phyloP scores from a whole-genome alignment of 2,888 invertebrate species.

The Agrochola litura region DNA sequence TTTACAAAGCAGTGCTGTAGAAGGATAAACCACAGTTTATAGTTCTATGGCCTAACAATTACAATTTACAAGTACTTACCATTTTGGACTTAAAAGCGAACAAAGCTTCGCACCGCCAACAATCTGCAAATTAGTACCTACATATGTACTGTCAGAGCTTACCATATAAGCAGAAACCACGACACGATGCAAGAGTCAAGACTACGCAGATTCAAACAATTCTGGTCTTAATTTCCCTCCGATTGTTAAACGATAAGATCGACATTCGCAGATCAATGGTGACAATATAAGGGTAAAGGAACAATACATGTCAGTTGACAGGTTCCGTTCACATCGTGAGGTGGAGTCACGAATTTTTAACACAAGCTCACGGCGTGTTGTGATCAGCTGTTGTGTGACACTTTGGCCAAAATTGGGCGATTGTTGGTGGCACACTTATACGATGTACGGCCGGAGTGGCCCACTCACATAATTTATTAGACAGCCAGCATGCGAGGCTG shows the following conservation, averaged over 20 bases:
- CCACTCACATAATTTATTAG: slow-evolving; percentile 61
- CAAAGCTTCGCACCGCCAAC: slow-evolving; percentile 50
- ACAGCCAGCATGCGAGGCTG: slow-evolving; percentile 20
- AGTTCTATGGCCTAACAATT: slow-evolving; percentile 44
- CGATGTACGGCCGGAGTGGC: slow-evolving; percentile 55
- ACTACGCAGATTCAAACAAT: slow-evolving; percentile 47
- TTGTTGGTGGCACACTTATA: slow-evolving; percentile 59
- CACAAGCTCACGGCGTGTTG: slow-evolving; percentile 43
- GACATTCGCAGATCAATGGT: slow-evolving; percentile 56
- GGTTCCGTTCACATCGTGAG: slow-evolving; percentile 75
- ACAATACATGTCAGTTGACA: slow-evolving; percentile 62
- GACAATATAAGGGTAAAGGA: slow-evolving; percentile 62
- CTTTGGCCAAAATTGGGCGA: slow-evolving; percentile 58
- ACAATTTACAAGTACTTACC: slow-evolving; percentile 55
- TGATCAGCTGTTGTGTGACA: slow-evolving; percentile 64
- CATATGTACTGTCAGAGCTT: slow-evolving; percentile 53
- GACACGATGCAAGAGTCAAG: slow-evolving; percentile 34
- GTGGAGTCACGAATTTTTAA: slow-evolving; percentile 77
- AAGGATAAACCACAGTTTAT: slow-evolving; percentile 47
- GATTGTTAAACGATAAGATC: slow-evolving; percentile 57
- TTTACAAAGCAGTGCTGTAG: slow-evolving; percentile 27
- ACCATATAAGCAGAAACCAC: slow-evolving; percentile 54
- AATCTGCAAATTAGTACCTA: slow-evolving; percentile 57
- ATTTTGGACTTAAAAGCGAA: slow-evolving; percentile 54
- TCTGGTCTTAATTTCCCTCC: slow-evolving; percentile 46